Evolutionary conservation across 2,797 vertebrate genomes (phyloP), one percentile per base, ranked within the genome.

Genomic region (Ataeniobius toweri): DNA sequence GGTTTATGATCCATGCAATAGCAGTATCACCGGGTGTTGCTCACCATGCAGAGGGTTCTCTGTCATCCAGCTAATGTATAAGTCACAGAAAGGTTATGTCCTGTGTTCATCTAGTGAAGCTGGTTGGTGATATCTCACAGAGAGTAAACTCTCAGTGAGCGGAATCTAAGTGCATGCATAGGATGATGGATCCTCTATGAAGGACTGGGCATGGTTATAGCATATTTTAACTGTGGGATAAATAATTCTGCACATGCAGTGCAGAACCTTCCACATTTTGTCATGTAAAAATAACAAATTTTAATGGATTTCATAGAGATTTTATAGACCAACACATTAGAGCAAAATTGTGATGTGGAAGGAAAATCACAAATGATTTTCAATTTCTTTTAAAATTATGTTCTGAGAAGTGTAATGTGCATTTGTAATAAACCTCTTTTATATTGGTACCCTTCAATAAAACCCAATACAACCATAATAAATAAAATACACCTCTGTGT

Each of bases 1-100:
- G 76, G 82, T 88, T 87, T 85, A 84, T 88, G 89, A 92, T 90
- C 74, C 10, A 81, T 82, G 85, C 83, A 85, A 91, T 89, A 79
- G 84, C 70, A 56, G 59, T 77, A 86, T 94, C 87, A 84, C 84
- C 71, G 44, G 22, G 73, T 82, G 83, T 79, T 82, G 75, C 73
- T 75, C 79, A 77, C 85, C 86, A 85, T 56, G 82, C 75, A 63
- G 74, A 78, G 80, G 71, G 18, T 56, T 22, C 46, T 63, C 90
- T 86, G 87, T 89, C 90, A 88, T 74, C 77, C 58, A 0, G n/a
- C 86, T 82, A 82, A 90, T 86, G 86, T 50, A 84, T 16, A 18
- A 85, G 84, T 81, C 82, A 78, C 24, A 51, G 75, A n/a, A 0
- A 82, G 90, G 88, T 89, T 85, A 90, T 48, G 72, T 63, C 41